Base-by-base conservation (phyloP, 1,140 invertebrate genomes). In the Ganaspis sp. region DNA sequence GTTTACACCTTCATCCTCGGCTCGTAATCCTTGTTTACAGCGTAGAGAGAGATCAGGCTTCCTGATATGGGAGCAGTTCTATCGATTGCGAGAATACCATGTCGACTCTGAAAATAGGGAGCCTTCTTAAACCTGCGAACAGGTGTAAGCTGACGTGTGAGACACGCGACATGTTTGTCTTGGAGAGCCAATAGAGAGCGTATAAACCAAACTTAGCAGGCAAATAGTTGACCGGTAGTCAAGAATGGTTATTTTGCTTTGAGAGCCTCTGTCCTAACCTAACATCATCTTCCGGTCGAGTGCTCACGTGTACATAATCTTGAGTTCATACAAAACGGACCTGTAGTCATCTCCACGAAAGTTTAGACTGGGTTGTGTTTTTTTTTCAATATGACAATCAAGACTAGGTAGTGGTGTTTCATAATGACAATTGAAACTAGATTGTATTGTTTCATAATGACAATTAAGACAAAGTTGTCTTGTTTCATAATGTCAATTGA, bases 21-120 rank as follows among this genome's bases (percentile, higher is more conserved):
- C 82, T 80, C 80, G 82, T 83, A 83, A 80, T 83, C 82, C 80
- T 81, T 80, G 80, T 83, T 83, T 83, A 81, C 80, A 83, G 78
- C 75, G 76, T 73, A 78, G 79, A 64, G 75, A 78, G 75, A 79
- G 82, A 83, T 83, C 79, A 76, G 82, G 77, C 77, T 79, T 78
- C 82, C 80, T 54, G 82, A 83, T 81, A 83, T 76, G 74, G 79
- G 74, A 83, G 77, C 26, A 53, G 72, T 72, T 64, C 58, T 78
- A 83, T 83, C 78, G 82, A 83, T 83, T 76, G 81, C 76, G 77
- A 75, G 76, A 80, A 72, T 53, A 73, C 73, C 12, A 73, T 77
- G 75, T 72, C 70, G 69, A 78, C 78, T 17, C 58, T 76, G 74
- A 79, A 83, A 79, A 78, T 80, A 79, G 78, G 58, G 26, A 64